Base-by-base conservation (phyloP, 2,888 invertebrate genomes). In the Eupeodes luniger region DNA sequence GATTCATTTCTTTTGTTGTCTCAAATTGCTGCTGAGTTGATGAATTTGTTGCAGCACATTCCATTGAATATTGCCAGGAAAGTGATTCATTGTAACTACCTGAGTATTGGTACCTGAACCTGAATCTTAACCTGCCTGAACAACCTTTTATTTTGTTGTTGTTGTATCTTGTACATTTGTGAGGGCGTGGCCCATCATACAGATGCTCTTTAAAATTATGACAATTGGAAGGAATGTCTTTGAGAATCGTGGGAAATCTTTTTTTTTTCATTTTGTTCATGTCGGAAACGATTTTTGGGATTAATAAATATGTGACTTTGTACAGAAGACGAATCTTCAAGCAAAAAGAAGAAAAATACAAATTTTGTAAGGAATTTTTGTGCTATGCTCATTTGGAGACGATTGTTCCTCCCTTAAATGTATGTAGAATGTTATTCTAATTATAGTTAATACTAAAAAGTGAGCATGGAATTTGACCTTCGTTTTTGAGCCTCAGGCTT, bases 171-270 rank as follows among this genome's bases (percentile, higher is more conserved):
- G 69, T 76, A 69, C 69, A 77, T 70, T 69, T 69, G 61, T 64
- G 81, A 72, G 77, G 70, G 77, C 62, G 70, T 67, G 34, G 69
- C 51, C 4, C 14, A 14, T 27, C 27, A 14, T 27, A n/a, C 64
- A 62, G 62, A 62, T 62, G 62, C 49, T 40, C 16, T 19, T 57
- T 19, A 70, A 59, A 55, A 64, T 76, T 49, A 82, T 57, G 47
- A 76, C 76, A 70, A 57, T 62, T 70, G 55, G 57, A 81, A 27
- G 55, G 57, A 81, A 27, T 67, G 19, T 19, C 57, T 44, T 57
- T 66, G 66, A 83, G 78, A 83, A 74, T 74, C 83, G 83, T 83
- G 83, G 83, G 83, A 83, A 83, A n/a, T 27, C 27, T 27, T 27
- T 27, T 27, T 27, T 27, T 27, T 27, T 27, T 27, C 27, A 3